A percentile compares a stretch with the other conserved stretches of the same genome.
Conservation (phyloP, 2,113 vertebrate genomes). For the Bombycilla garrulus region DNA sequence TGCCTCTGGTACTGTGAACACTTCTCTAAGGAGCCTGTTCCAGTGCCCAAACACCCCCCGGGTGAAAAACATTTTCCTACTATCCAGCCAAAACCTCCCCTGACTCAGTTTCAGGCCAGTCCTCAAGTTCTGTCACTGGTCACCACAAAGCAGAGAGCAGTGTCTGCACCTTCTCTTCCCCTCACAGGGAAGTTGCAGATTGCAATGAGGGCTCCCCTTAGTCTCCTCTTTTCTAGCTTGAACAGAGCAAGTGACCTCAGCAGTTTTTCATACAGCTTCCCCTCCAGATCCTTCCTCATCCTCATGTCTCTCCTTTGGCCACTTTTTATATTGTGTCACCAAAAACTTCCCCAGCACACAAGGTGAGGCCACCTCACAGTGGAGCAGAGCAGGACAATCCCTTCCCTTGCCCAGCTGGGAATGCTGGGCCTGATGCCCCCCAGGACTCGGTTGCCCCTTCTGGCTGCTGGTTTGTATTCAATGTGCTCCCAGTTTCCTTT, state of each 20-base stretch:
- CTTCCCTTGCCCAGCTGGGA: rapidly evolving
- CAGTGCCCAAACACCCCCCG: background rate
- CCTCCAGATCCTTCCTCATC: background rate
- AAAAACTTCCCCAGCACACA: background rate
- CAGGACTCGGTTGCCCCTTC: rapidly evolving
- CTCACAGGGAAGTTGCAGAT: background rate
- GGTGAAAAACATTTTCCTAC: background rate
- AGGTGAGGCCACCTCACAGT: rapidly evolving
- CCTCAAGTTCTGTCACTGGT: background rate
- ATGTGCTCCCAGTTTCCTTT: background rate
- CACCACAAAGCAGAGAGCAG: background rate
- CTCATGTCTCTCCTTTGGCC: background rate
- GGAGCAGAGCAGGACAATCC: background rate
- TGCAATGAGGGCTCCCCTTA: rapidly evolving
- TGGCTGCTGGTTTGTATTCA: too few species aligned
- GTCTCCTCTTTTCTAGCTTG: background rate
- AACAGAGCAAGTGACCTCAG: background rate
- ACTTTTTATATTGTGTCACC: background rate
- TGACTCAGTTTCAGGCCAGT: background rate
- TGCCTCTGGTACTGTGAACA: background rate
- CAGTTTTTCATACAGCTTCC: background rate
- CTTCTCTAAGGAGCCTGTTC: background rate
- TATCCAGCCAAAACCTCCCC: background rate
- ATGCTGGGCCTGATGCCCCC: background rate
- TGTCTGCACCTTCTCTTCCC: background rate